Base-by-base conservation (phyloP, 2,797 vertebrate species). In the Danio choprae region DNA sequence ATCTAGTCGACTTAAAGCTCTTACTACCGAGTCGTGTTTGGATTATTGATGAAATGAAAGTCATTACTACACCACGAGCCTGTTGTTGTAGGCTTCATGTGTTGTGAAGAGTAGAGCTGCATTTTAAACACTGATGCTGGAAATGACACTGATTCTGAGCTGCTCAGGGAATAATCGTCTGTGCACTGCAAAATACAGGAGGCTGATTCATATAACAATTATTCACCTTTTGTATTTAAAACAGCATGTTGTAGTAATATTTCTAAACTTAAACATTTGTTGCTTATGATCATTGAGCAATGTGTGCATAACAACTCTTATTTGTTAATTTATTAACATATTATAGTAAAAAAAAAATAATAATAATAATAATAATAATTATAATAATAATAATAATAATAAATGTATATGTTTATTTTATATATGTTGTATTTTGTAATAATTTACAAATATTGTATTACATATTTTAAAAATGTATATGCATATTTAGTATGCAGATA, bases 91-190 rank as follows among this genome's bases (percentile, higher is more conserved):
- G 43, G 20, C 12, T 55, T 50, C 59, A 64, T 60, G n/a, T 38
- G 40, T 38, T 64, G 41, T 44, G 51, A 18, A 70, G 64, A 70
- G 41, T 44, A 16, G 53, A 3, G 40, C 53, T 36, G 56, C 41
- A 13, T 12, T n/a, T 60, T 50, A 22, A 71, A 65, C 7, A 43
- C 68, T 82, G 81, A 72, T 43, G 16, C 18, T 5, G 36, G 41
- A 22, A 48, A 29, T 70, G 56, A 7, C 22, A 40, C 15, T 29
- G n/a, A 50, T 68, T 60, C 43, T 41, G 38, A 15, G 15, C 5
- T 59, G 56, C 20, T 20, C 38, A 40, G 48, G 8, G 38, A 64
- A 65, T 60, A 60, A 16, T 11, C 29, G 38, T 65, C 36, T 55
- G n/a, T 15, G n/a, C 16, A 41, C 53, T 44, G 70, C n/a, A 58